Percentiles rank a stretch among this genome's conserved stretches.
Conservation (phyloP, 2,113 vertebrate species). For the Tachycineta bicolor region DNA sequence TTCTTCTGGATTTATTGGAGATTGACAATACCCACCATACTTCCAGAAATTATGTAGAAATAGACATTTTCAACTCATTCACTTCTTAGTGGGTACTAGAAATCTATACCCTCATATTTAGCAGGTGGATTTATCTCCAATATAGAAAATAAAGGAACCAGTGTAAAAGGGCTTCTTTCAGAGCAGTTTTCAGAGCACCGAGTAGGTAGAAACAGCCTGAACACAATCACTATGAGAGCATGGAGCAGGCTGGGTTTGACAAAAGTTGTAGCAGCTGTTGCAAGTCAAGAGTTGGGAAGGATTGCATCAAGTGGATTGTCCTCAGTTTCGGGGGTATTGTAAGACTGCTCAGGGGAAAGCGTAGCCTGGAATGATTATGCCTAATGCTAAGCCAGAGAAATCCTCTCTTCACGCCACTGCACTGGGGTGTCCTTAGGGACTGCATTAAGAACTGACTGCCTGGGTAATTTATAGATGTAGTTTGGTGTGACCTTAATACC, state of each 20-base stretch:
- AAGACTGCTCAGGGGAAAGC: background rate
- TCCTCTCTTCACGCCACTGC: conserved; percentile 29
- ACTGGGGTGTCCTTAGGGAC: conserved; percentile 48
- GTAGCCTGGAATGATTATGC: background rate
- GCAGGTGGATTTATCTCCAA: background rate
- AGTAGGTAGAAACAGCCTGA: background rate
- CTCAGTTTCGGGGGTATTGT: background rate
- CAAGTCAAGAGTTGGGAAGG: background rate
- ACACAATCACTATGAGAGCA: rapidly evolving
- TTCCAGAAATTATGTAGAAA: background rate
- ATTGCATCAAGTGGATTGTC: background rate
- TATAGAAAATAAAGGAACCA: background rate
- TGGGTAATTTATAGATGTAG: conserved; percentile 56
- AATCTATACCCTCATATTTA: background rate
- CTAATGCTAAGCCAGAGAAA: conserved; percentile 48
- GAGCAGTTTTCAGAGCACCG: background rate
- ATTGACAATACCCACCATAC: rapidly evolving
- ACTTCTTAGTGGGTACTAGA: background rate
- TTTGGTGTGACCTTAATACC: conserved; percentile 64
- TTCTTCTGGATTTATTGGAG: rapidly evolving
- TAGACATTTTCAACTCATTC: background rate
- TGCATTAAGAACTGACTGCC: conserved; percentile 27
- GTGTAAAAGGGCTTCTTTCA: background rate
- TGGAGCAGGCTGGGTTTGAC: background rate
- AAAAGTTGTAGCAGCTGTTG: background rate